Base-by-base conservation (phyloP, 2,888 invertebrate genomes). In the Acanthosepion pharaonis region DNA sequence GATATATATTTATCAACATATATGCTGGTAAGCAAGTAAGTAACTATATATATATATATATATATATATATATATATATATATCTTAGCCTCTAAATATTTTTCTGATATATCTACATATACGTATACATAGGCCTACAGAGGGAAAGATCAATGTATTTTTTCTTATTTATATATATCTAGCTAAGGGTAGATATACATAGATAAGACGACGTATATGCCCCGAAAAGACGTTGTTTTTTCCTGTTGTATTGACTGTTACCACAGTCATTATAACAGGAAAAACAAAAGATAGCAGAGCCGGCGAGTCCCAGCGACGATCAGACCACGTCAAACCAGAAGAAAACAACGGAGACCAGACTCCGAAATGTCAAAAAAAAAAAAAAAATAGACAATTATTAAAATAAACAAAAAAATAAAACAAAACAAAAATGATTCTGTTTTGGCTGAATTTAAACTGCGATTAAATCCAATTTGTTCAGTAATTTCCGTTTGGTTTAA, bases 161-260 rank as follows among this genome's bases (percentile, higher is more conserved):
- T 15, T 78, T 9, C 9, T 15, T 78, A 78, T 78, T 15, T 78
- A 78, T 78, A 78, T n/a, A 78, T 78, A 78, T 78, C n/a, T 78
- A 78, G n/a, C n/a, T 78, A 78, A n/a, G 18, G n/a, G 5, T 78
- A 78, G 18, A 78, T 78, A 78, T 78, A 78, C 0, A 78, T 78
- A 78, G 33, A 78, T 78, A 78, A n/a, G n/a, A 78, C 23, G 78
- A 78, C 78, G 78, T 78, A 78, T 78, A 78, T 78, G 78, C 78
- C 9, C 9, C n/a, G n/a, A 78, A 78, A 78, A 9, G 8, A n/a
- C 11, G n/a, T 3, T 15, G 78, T 78, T 78, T 11, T 33, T 78
- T n/a, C n/a, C 18, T 78, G n/a, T 78, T 78, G n/a, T 64, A 8
- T 78, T 33, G 78, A 78, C n/a, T 59, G 59, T 59, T 55, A 2